Evolutionary conservation across 2,888 invertebrate species (phyloP).

Genomic region (Dysmachus trigonus): DNA sequence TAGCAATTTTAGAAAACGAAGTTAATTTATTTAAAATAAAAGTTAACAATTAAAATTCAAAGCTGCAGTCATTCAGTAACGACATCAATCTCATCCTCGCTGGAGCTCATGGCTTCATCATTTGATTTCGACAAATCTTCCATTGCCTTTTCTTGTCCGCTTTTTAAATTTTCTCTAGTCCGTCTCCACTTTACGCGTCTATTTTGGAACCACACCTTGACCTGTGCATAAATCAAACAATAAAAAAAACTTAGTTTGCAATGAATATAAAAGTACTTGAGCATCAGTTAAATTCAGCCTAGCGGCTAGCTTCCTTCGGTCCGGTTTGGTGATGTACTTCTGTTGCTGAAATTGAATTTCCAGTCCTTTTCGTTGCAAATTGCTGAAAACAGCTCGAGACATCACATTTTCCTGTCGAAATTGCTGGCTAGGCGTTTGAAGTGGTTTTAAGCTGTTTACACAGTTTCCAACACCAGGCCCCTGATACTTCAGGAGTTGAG

Average conservation of each 20-base stretch:
- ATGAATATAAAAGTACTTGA: slow-evolving; percentile 69
- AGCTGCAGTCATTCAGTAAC: slow-evolving; percentile 51
- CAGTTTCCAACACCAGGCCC: not conserved
- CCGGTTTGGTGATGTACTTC: slow-evolving; percentile 96
- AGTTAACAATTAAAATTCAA: not conserved
- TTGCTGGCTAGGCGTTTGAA: not conserved
- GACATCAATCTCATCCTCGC: slow-evolving; percentile 52
- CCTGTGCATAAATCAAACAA: slow-evolving; percentile 66
- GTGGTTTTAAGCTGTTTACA: not conserved
- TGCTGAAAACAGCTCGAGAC: slow-evolving; percentile 95
- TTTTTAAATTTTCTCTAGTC: slow-evolving; percentile 71
- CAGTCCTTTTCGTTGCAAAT: slow-evolving; percentile 91
- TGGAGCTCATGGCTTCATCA: slow-evolving; percentile 45
- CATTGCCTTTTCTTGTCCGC: slow-evolving; percentile 60
- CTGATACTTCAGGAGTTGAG: slow-evolving; percentile 10
- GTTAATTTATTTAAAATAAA: slow-evolving; percentile 8
- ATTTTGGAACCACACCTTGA: slow-evolving; percentile 93
- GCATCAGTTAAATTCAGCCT: slow-evolving; percentile 93
- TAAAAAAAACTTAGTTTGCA: not conserved
- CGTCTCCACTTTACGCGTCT: slow-evolving; percentile 90
- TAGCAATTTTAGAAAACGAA: not conserved
- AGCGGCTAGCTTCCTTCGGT: slow-evolving; percentile 88
- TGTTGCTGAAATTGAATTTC: slow-evolving; percentile 92
- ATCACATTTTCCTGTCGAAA: slow-evolving; percentile 4
- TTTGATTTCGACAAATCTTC: slow-evolving; percentile 43